phyloP scores from a whole-genome alignment of 2,888 invertebrate species.

The Sialis fuliginosa region DNA sequence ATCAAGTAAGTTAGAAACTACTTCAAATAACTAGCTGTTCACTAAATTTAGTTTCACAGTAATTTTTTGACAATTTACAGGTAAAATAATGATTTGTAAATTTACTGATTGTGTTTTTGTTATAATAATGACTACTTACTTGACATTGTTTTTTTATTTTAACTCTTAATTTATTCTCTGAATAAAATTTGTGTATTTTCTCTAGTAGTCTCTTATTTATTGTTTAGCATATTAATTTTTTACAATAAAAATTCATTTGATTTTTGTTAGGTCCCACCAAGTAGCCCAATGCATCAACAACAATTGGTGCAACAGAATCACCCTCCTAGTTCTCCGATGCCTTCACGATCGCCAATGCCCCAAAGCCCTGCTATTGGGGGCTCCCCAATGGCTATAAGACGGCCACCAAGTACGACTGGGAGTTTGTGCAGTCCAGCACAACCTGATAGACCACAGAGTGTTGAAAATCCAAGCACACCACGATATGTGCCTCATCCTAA shows the following conservation, averaged over 20 bases:
- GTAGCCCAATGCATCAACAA: conserved; percentile 29
- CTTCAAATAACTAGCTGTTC: too few species aligned
- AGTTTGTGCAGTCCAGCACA: conserved; percentile 29
- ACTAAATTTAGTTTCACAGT: too few species aligned
- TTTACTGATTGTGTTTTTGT: too few species aligned
- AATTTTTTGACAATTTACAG: too few species aligned
- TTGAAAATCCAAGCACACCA: conserved; percentile 37
- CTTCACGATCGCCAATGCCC: conserved; percentile 23
- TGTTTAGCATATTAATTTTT: too few species aligned
- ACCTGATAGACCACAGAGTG: conserved; percentile 38
- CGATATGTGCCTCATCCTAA: conserved; percentile 26
- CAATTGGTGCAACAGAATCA: conserved; percentile 23
- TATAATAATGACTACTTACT: too few species aligned
- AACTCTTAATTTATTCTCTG: too few species aligned
- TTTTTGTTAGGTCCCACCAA: conserved; percentile 21
- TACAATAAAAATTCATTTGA: too few species aligned
- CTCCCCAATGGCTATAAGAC: conserved; percentile 28
- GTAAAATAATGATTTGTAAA: too few species aligned
- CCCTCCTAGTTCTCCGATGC: conserved; percentile 22
- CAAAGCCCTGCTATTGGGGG: conserved; percentile 31
- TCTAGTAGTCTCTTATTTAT: too few species aligned
- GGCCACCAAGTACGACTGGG: conserved; percentile 33
- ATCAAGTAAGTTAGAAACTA: conserved; percentile 17
- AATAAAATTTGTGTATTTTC: too few species aligned
- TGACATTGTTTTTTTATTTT: too few species aligned